A percentile compares a stretch with the other conserved stretches of the same genome.
Conservation (phyloP, 37 sponge, comb jelly and placozoan species). For the Eunapius fragilis region DNA sequence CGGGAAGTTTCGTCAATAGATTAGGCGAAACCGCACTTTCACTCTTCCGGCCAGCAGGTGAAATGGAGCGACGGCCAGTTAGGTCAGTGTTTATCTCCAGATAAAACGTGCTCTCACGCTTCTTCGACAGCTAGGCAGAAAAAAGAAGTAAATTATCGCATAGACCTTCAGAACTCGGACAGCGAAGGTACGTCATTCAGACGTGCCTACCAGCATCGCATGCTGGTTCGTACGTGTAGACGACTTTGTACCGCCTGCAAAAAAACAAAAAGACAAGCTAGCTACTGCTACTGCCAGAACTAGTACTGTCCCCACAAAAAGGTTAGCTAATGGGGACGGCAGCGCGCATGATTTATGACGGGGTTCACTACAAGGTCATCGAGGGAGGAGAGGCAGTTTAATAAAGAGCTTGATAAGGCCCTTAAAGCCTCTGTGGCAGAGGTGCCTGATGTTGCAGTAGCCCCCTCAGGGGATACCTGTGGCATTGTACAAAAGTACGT, state of each 20-base stretch:
- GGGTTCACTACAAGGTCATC: slow-evolving; percentile 8
- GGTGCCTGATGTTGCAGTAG: not conserved
- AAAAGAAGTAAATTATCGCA: not conserved
- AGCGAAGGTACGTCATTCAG: not conserved
- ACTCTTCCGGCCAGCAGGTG: not conserved
- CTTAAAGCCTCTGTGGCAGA: not conserved
- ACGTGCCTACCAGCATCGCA: no score
- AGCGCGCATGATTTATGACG: not conserved
- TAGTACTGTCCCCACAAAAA: not conserved
- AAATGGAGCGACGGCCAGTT: not conserved
- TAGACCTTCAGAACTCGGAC: not conserved
- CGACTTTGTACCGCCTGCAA: not conserved
- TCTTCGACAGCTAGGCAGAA: not conserved
- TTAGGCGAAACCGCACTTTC: no score
- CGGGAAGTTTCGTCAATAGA: not conserved
- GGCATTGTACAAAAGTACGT: not conserved
- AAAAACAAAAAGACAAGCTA: not conserved
- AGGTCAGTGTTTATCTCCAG: not conserved
- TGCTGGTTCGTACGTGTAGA: not conserved
- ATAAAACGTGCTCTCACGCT: not conserved
- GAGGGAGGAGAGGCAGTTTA: slow-evolving; percentile 44
- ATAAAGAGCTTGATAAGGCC: slow-evolving; percentile 4
- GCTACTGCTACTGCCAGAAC: not conserved
- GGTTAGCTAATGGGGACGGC: not conserved
- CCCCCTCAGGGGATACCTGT: not conserved